Conservation (phyloP, 2,113 vertebrate genomes). For the Scortum barcoo region DNA sequence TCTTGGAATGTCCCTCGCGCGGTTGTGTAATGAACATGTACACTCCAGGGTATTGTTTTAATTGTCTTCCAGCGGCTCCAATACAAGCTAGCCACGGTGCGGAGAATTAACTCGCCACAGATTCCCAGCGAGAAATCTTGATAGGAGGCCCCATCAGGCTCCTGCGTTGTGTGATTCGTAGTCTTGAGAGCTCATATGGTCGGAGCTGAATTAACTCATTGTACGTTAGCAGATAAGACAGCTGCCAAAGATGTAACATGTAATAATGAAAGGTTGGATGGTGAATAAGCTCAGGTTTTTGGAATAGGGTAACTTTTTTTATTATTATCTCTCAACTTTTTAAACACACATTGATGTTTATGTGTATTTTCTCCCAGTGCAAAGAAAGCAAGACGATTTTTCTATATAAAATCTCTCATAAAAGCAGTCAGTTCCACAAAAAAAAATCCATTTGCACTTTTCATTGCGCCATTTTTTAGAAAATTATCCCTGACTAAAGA, state of each 20-base stretch:
- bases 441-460: no score
- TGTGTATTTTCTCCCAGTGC: no score
- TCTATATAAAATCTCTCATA: neutral
- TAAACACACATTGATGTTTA: neutral
- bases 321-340: neutral
- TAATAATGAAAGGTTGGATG: neutral
- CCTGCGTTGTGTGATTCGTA: conserved; percentile 2
- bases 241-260: conserved; percentile 11
- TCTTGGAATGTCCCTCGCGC: conserved; percentile 60
- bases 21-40: conserved; percentile 57
- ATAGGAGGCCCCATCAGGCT: conserved; percentile 16
- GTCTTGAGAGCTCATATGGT: neutral
- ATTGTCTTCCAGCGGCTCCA: conserved; percentile 42
- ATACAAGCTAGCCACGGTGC: conserved; percentile 14
- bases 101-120: conserved; percentile 12
- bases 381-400: neutral
- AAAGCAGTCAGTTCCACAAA: neutral
- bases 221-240: neutral
- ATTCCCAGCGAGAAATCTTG: conserved; percentile 27
- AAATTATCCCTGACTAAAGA: neutral
- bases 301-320: neutral
- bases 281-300: neutral
- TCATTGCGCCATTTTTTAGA: neutral
- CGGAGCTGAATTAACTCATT: conserved; percentile 24
- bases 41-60: conserved; percentile 65